Evolutionary conservation across 2,888 invertebrate species (phyloP), one percentile per base, ranked within the genome.

Genomic region (Ceratothoa steindachneri): DNA sequence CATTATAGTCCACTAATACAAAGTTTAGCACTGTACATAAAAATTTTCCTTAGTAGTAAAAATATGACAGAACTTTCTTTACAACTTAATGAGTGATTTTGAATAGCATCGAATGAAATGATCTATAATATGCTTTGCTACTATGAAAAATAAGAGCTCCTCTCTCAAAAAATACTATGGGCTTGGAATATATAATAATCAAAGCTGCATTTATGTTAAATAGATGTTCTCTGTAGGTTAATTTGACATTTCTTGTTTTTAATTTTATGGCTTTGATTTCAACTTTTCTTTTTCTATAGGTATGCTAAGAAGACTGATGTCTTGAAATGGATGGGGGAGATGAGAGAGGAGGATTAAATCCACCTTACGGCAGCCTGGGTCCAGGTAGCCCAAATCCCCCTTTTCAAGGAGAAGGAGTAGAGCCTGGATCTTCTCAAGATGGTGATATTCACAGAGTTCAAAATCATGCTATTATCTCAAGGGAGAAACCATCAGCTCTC

Each of bases 281-380:
- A 41, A 7, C 41, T 41, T 41, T 41, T 41, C n/a, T n/a, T n/a
- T n/a, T 55, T 55, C 19, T 7, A 12, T 55, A 15, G 7, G 55
- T 19, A 55, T 7, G 19, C 24, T 12, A n/a, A n/a, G 55, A 15
- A 22, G 19, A 55, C 5, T 55, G 9, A 12, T 7, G 7, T 55
- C 55, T 55, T 55, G 19, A 55, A 55, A 55, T 55, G 55, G 55
- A 55, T 55, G 55, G 55, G 19, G 55, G 19, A 19, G 55, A 55
- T 60, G 60, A 60, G 27, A 60, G 2, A 60, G 60, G 24, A 24
- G 2, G 60, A 24, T 1, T 60, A 55, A 22, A 7, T 22, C 15
- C 60, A n/a, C 27, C 19, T 15, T n/a, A n/a, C n/a, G 24, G 60
- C 24, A 24, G 24, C 12, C 12, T 60, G n/a, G 19, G 60, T 22